Evolutionary conservation across 1,140 invertebrate genomes (phyloP), one percentile per base, ranked within the genome.

Genomic region (Drosophila tristis): DNA sequence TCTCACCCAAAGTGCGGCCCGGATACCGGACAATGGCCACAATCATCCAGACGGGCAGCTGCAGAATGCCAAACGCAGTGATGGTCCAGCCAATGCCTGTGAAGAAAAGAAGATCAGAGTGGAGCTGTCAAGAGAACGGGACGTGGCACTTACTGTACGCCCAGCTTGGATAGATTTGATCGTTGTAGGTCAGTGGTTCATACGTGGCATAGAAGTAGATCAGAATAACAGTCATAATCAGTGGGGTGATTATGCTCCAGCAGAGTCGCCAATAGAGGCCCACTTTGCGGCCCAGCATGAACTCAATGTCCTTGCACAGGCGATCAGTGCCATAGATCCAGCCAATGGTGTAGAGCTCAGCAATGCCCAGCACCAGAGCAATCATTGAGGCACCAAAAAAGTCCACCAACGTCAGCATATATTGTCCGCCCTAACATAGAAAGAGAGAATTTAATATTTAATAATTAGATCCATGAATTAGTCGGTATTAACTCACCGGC

Each of bases 261-360:
- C 96, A 96, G 5, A 96, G 66, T 80, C 96, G 94, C 96, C 96
- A 97, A 86, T 97, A 97, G 8, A 94, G 80, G 1, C 95, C 94
- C 0, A 96, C 94, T 71, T 94, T 93, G 63, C 93, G 93, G 2
- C 94, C 94, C 25, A 96, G 92, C 96, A 97, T 97, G 71, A 94
- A 95, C 75, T 95, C 94, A 15, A 94, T 91, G 70, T 95, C 95
- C 43, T 93, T 91, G 58, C 95, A 93, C 25, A 95, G 92, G 20
- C 94, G 94, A 75, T 95, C 93, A 2, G 95, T 89, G 94, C 96
- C 96, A 80, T 97, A 96, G 47, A 96, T 92, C 94, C 95, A 96
- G 16, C 93, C 92, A 8, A 96, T 91, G 2, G 93, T 94, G 23
- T 93, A 92, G 0, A 95, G 93, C 90, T 96, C 95, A 15, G 94